A percentile compares a stretch with the other conserved stretches of the same genome.
These are phyloP conservation scores for Nestor notabilis DNA, from an alignment of 2,113 vertebrate species.

Conservation along the genomic window DNA sequence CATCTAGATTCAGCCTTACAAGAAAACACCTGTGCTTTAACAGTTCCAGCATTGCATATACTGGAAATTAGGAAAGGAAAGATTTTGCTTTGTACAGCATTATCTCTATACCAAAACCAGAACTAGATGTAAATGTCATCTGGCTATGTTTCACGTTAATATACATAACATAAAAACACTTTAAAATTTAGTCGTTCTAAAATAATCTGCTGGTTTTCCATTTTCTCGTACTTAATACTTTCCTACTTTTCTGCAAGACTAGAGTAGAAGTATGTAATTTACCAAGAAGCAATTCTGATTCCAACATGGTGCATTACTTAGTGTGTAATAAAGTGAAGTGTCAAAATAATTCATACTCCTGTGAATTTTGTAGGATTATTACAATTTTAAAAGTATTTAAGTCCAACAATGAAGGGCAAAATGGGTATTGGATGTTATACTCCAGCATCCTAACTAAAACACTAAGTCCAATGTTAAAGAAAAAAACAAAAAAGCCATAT, in stretches of 20 bases:
- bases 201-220: neutral
- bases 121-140: neutral
- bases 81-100: neutral
- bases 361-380: neutral
- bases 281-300: neutral
- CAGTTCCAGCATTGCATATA: neutral
- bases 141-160: neutral
- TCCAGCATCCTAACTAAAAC: neutral
- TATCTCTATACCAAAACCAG: neutral
- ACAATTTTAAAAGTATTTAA: neutral
- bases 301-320: neutral
- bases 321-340: neutral
- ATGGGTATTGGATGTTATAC: neutral
- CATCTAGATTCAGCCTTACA: neutral
- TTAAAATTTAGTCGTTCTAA: neutral
- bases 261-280: neutral
- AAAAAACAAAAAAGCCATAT: neutral
- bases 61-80: neutral
- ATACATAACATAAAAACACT: neutral
- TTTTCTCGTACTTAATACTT: neutral
- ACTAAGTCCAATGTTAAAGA: neutral
- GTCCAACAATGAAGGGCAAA: neutral
- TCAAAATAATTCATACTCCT: neutral
- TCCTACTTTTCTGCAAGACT: neutral
- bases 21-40: neutral